phyloP scores from a whole-genome alignment of 2,113 vertebrate species.

The Coreoperca whiteheadi region DNA sequence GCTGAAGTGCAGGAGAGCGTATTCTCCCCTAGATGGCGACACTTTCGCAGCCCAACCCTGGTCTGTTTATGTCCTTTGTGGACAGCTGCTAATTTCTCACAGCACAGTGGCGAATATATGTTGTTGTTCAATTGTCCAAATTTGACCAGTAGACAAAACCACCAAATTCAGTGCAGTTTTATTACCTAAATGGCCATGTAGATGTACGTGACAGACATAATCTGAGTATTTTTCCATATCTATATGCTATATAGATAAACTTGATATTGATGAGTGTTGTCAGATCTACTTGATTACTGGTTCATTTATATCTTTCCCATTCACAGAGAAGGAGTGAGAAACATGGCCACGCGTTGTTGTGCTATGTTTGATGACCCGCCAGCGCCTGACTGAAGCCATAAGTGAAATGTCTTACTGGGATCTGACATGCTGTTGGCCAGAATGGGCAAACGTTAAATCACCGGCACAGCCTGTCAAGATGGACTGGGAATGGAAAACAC shows the following conservation, averaged over 20 bases:
- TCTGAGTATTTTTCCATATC: neutral
- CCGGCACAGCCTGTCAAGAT: neutral
- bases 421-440: neutral
- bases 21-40: constrained; percentile 69
- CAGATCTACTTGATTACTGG: neutral
- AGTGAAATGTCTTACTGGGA: neutral
- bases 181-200: neutral
- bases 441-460: neutral
- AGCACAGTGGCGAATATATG: neutral
- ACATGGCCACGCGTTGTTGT: neutral
- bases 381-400: constrained; percentile 46
- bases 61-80: neutral
- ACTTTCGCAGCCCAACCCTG: constrained; percentile 8
- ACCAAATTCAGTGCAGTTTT: neutral
- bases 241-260: too few species aligned
- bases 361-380: constrained; percentile 42
- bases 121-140: neutral
- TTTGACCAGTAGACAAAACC: neutral
- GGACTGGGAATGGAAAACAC: neutral
- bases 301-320: neutral
- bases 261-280: neutral
- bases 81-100: constrained; percentile 17
- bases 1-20: neutral
- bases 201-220: neutral
- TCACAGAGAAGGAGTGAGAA: constrained; percentile 19